These are phyloP conservation scores for Chiridota heheva DNA, from an alignment of 35 echinoderm and acorn worm genomes.

Conservation along the genomic window DNA sequence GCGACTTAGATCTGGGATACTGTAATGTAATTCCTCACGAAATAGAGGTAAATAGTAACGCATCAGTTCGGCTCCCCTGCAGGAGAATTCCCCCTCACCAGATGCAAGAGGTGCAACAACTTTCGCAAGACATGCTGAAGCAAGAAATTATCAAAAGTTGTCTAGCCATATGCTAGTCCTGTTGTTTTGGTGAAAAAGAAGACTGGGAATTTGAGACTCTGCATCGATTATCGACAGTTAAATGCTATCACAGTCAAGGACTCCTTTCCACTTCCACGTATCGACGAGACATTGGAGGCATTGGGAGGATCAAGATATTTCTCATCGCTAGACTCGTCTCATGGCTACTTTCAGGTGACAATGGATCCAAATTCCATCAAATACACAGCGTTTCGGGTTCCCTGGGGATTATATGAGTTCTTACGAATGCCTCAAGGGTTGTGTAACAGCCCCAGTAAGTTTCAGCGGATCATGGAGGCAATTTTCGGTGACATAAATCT, in stretches of 20 bases:
- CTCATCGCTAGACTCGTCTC: constrained; percentile 51
- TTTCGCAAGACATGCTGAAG: constrained; percentile 51
- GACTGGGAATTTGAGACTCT: constrained; percentile 47
- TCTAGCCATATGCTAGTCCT: constrained; percentile 68
- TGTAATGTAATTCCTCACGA: constrained; percentile 59
- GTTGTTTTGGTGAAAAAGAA: constrained; percentile 60
- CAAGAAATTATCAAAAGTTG: constrained; percentile 55
- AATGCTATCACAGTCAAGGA: constrained; percentile 57
- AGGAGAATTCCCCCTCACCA: constrained; percentile 41
- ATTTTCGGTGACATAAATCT: constrained; percentile 69
- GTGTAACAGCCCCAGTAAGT: constrained; percentile 68
- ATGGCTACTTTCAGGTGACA: constrained; percentile 62
- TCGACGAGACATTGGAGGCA: constrained; percentile 45
- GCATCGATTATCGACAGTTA: constrained; percentile 66
- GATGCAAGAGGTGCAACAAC: constrained; percentile 33
- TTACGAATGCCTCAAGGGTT: constrained; percentile 77
- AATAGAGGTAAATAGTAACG: constrained; percentile 17
- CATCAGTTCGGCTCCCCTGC: constrained; percentile 44
- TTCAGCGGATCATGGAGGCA: constrained; percentile 61
- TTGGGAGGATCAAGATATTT: constrained; percentile 65
- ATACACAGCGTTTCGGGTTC: constrained; percentile 52
- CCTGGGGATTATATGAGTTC: constrained; percentile 70
- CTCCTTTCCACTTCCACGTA: constrained; percentile 63
- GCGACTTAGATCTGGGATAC: constrained; percentile 39
- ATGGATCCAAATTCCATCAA: constrained; percentile 42